Base-by-base conservation (phyloP, 1,140 invertebrate species). In the Gonatopus flavifemur region DNA sequence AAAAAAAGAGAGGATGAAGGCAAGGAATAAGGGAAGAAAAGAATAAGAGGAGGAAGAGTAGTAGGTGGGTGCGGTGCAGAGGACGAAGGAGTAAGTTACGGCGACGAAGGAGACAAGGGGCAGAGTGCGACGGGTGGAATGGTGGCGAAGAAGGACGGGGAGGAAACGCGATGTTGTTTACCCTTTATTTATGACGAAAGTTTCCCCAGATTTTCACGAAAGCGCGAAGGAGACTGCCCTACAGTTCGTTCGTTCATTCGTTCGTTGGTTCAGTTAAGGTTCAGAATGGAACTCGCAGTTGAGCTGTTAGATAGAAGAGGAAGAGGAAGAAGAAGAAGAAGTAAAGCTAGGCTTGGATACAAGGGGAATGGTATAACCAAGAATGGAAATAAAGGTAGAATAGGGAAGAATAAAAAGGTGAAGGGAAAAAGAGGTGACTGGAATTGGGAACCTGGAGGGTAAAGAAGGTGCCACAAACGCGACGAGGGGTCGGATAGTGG, bases 151-250 rank as follows among this genome's bases (percentile, higher is more conserved):
- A 47, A 43, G 38, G 31, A 37, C 24, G 49, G 30, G 41, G 39
- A 49, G 21, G 20, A 24, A 48, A 41, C 35, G 31, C 40, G 35
- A 48, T 68, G 62, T 72, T 75, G 72, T 75, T 75, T 75, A 70
- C 67, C 69, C 69, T 69, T 74, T 74, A 75, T 74, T 75, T 75
- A 74, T 75, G 70, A 72, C 66, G 52, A 74, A 75, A 75, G 71
- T 75, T 75, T 70, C 63, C 55, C 60, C 60, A 70, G 71, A 75
- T 75, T 75, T 33, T 72, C 62, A 62, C 62, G 65, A 67, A 68
- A 59, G 64, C 58, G 59, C 57, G 59, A n/a, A n/a, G n/a, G n/a
- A n/a, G n/a, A n/a, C n/a, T n/a, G n/a, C 35, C 55, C n/a, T n/a
- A n/a, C n/a, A n/a, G n/a, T 45, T 55, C 25, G 24, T 37, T 55